Conservation (phyloP, 2,113 vertebrate species). For the Turnix velox region DNA sequence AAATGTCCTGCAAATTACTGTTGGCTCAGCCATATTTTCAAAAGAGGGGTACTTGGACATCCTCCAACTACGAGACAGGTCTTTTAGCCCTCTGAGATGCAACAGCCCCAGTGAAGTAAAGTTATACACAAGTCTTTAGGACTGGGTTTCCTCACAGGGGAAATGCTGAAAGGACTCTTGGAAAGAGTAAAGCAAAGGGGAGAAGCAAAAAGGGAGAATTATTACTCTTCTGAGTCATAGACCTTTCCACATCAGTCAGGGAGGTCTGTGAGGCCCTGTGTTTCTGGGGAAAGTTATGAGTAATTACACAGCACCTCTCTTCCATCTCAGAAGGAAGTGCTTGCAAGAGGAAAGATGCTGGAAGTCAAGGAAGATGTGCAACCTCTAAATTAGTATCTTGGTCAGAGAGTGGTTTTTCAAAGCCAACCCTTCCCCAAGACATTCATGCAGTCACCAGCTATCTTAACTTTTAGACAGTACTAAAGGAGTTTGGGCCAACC, state of each 20-base stretch:
- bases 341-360: background rate
- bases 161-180: background rate
- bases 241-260: background rate
- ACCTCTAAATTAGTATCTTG: rapidly evolving
- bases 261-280: background rate
- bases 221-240: background rate
- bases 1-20: background rate
- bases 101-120: background rate
- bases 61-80: background rate
- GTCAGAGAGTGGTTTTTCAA: background rate
- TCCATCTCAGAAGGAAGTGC: background rate
- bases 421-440: background rate
- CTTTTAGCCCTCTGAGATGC: background rate
- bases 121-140: background rate
- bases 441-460: background rate
- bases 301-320: background rate
- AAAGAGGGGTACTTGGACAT: background rate
- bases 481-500: background rate
- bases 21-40: background rate
- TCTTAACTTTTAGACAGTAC: background rate
- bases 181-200: background rate
- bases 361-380: background rate
- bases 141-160: background rate
- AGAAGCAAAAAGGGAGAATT: background rate
- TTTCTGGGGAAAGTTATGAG: background rate